Evolutionary conservation across 2,888 invertebrate genomes (phyloP).

Genomic region (Melanostoma mellinum): DNA sequence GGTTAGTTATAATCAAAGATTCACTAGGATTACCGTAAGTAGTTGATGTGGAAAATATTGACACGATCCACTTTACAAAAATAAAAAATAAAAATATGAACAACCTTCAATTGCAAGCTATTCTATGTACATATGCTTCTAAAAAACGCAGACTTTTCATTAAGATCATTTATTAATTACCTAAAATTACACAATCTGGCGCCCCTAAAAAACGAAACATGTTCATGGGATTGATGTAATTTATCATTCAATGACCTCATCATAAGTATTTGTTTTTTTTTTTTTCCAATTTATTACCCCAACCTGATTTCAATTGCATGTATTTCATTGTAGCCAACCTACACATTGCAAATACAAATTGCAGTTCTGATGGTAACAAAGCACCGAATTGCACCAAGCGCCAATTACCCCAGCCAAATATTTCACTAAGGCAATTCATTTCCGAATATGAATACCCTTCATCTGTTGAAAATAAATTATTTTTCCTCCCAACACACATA

Average conservation of each 20-base stretch:
- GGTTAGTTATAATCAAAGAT: too few species aligned
- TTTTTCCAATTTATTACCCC: background rate
- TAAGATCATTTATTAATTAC: too few species aligned
- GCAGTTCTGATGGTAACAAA: constrained; percentile 38
- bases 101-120: too few species aligned
- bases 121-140: too few species aligned
- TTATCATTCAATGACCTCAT: constrained; percentile 29
- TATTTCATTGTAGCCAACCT: background rate
- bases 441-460: constrained; percentile 63
- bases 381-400: constrained; percentile 51
- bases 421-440: constrained; percentile 54
- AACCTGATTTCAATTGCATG: background rate
- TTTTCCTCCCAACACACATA: background rate
- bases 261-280: background rate
- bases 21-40: too few species aligned
- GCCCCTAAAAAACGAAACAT: constrained; percentile 6
- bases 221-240: constrained; percentile 13
- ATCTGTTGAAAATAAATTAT: constrained; percentile 36
- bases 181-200: background rate
- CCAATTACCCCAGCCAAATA: constrained; percentile 68
- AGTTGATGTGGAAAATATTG: too few species aligned
- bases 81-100: too few species aligned
- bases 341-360: background rate
- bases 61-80: too few species aligned
- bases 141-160: too few species aligned